These are phyloP conservation scores for Nemotelus pantherinus DNA, from an alignment of 2,888 invertebrate species.

Conservation along the genomic window DNA sequence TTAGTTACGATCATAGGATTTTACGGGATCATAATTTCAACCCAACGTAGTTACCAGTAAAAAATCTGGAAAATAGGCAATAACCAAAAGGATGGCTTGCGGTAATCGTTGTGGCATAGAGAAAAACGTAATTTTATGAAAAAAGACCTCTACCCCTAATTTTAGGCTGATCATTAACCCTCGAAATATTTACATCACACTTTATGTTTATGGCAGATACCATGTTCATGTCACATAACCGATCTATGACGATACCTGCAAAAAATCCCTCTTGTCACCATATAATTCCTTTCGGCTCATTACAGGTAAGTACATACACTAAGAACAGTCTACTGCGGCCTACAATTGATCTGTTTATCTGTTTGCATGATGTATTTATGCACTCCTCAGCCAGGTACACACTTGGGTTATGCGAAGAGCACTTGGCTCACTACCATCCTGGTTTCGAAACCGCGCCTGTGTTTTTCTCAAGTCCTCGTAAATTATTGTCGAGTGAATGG, in stretches of 20 bases:
- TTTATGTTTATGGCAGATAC: no score
- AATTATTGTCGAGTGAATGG: conserved; percentile 27
- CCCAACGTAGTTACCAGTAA: background rate
- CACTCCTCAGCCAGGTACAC: background rate
- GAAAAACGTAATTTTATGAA: background rate
- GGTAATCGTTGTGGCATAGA: background rate
- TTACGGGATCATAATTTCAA: background rate
- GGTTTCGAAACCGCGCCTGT: conserved; percentile 13
- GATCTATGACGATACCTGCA: background rate
- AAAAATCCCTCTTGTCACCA: background rate
- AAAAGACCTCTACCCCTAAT: background rate
- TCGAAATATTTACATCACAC: no score
- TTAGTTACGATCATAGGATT: background rate
- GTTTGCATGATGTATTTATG: conserved; percentile 21
- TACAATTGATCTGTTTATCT: conserved; percentile 29
- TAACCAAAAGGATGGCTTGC: background rate
- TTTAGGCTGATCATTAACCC: background rate
- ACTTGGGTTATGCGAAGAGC: conserved; percentile 1
- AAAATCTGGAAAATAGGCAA: background rate
- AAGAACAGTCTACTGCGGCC: background rate
- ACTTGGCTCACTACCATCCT: conserved; percentile 16
- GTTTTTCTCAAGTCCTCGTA: conserved; percentile 18
- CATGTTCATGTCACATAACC: no score
- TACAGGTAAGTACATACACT: conserved; percentile 14
- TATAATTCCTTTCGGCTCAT: conserved; percentile 4